Percentiles rank a stretch among this genome's conserved stretches.
Conservation (phyloP, 2,797 vertebrate species). For the Chelon labrosus region DNA sequence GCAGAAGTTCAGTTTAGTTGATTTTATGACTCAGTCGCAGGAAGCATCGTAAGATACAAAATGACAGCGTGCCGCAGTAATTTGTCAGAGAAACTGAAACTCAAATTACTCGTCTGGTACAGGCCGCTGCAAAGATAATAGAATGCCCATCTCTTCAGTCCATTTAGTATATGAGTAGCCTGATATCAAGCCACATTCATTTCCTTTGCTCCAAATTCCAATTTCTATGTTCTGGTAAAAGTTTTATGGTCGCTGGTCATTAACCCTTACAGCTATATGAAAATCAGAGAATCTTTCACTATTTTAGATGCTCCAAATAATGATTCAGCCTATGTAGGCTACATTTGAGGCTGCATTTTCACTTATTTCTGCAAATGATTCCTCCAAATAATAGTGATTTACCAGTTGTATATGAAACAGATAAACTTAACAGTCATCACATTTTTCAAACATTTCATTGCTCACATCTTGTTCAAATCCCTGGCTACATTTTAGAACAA, state of each 20-base stretch:
- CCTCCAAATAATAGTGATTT: no score
- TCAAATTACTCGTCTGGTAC: constrained; percentile 19
- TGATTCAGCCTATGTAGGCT: not conserved
- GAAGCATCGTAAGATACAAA: constrained; percentile 2
- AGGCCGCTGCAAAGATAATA: constrained; percentile 33
- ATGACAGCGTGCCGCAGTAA: constrained; percentile 13
- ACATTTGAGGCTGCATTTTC: no score
- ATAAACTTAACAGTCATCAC: no score
- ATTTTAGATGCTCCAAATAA: not conserved
- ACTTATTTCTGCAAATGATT: no score
- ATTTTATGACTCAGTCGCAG: constrained; percentile 18
- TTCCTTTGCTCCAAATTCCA: constrained; percentile 16
- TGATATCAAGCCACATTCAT: constrained; percentile 22
- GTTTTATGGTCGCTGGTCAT: not conserved
- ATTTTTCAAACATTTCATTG: no score
- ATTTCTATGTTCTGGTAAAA: constrained; percentile 12
- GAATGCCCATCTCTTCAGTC: constrained; percentile 14
- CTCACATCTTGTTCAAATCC: no score
- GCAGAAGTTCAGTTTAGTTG: not conserved
- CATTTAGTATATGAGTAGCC: constrained; percentile 28
- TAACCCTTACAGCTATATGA: no score
- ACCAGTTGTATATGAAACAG: no score
- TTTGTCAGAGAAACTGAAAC: constrained; percentile 37
- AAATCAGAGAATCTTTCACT: no score
- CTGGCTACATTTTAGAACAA: no score